Evolutionary conservation across 2,888 invertebrate genomes (phyloP).

Genomic region (Panzeria rudis): DNA sequence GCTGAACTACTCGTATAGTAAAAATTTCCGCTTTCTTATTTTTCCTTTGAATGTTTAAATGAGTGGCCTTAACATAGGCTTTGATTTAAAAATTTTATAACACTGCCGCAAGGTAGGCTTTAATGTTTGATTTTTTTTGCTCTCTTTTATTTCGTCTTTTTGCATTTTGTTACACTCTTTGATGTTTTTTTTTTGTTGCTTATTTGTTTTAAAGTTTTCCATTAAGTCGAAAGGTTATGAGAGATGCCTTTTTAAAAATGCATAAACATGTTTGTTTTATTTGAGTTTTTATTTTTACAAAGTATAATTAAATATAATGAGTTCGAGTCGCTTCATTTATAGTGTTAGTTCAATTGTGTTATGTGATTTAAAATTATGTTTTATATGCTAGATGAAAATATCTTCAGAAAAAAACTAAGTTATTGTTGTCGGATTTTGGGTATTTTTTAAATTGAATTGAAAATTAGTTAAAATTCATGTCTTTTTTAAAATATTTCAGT

Average conservation of each 20-base stretch:
- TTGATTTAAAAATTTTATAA: constrained; percentile 48
- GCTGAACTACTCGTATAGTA: neutral
- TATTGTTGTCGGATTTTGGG: no score
- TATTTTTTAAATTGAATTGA: no score
- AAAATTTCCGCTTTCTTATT: constrained; percentile 44
- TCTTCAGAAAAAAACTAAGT: no score
- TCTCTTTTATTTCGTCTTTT: neutral
- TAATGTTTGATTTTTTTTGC: neutral
- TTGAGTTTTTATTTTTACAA: no score
- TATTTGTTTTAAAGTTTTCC: constrained; percentile 12
- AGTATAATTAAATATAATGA: constrained; percentile 1
- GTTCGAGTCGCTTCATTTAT: neutral
- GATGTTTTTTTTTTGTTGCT: constrained; percentile 14
- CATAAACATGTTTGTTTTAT: neutral
- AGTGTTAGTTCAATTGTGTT: no score
- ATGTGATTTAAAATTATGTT: no score
- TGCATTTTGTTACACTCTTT: constrained; percentile 15
- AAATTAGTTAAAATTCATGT: no score
- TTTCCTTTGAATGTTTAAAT: constrained; percentile 3
- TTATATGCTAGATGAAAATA: no score
- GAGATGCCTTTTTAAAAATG: neutral
- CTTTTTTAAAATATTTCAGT: no score
- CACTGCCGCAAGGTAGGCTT: constrained; percentile 41
- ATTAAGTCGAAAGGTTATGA: constrained; percentile 22
- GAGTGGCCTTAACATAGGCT: constrained; percentile 58